Base-by-base conservation (phyloP, 1,140 invertebrate species). In the Episyrphus balteatus region DNA sequence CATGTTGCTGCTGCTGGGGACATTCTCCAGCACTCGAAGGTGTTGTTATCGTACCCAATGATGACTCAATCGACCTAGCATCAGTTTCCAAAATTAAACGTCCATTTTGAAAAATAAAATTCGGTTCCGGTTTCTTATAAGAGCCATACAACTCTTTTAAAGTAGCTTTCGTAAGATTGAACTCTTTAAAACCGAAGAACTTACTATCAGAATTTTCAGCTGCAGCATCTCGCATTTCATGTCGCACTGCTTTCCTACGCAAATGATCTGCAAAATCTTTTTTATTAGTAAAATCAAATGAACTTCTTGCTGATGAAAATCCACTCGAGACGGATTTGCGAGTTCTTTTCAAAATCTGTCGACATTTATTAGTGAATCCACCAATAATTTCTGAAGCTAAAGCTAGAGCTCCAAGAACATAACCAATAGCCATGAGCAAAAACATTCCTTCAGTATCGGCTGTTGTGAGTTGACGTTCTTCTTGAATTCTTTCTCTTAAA, bases 371-470 rank as follows among this genome's bases (percentile, higher is more conserved):
- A 0, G 76, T 70, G 51, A 79, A 81, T 11, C 79, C 79, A n/a
- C 80, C 79, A 49, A 80, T 73, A 65, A 72, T 79, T 66, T 79
- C 78, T 0, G 75, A 80, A 5, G 77, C 48, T 17, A 80, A 61
- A 7, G 75, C 73, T 13, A 66, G 58, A 2, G 60, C 69, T 5
- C 77, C 82, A 12, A 81, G 52, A 0, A 80, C 58, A 61, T 79
- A 81, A 0, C 84, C 84, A 34, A 76, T 72, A 2, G 73, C 80
- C 42, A 87, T 68, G 2, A 87, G 69, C 8, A 86, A 62, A 56
- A 86, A 87, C 80, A 85, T 86, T 7, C 84, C 84, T 69, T 84
- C 81, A 2, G 81, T 84, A 50, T 86, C 83, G 55, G 83, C 81
- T 33, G 85, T 67, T 1, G 79, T 80, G 18, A 87, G 55, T 39